These are phyloP conservation scores for Megalurothrips usitatus DNA, from an alignment of 2,888 invertebrate genomes.

Conservation along the genomic window DNA sequence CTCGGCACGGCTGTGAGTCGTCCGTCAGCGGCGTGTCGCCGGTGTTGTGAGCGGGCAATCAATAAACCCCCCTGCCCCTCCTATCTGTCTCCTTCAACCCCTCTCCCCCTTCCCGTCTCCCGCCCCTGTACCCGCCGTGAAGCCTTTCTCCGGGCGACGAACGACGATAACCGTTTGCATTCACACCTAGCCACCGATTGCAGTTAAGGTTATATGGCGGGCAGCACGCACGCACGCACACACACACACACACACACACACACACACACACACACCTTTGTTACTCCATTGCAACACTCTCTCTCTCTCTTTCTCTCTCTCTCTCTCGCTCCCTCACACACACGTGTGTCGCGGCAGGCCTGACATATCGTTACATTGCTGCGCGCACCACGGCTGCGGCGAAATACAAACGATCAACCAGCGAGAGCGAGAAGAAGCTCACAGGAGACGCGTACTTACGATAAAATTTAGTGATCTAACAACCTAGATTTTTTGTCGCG, in stretches of 20 bases:
- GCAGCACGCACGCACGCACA: not conserved
- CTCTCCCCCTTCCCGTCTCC: not conserved
- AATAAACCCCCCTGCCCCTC: not conserved
- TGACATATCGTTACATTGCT: too few relatives aligned
- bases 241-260: not conserved
- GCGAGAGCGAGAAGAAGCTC: too few relatives aligned
- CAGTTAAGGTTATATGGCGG: not conserved
- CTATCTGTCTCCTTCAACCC: too few relatives aligned
- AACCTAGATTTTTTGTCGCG: too few relatives aligned
- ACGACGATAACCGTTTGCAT: constrained; percentile 17
- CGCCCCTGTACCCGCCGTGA: not conserved
- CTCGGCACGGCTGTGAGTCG: not conserved
- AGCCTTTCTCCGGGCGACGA: not conserved
- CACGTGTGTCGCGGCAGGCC: too few relatives aligned
- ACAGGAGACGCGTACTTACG: too few relatives aligned
- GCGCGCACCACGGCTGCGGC: not conserved
- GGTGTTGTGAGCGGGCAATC: constrained; percentile 7
- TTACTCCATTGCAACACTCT: not conserved
- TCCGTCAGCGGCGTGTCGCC: not conserved
- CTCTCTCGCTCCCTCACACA: not conserved
- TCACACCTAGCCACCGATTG: constrained; percentile 25
- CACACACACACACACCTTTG: not conserved
- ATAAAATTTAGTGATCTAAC: too few relatives aligned
- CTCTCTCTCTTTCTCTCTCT: constrained; percentile 1
- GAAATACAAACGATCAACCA: too few relatives aligned